Base-by-base conservation (phyloP, 1,140 invertebrate species). In the Tyrophagus putrescentiae region DNA sequence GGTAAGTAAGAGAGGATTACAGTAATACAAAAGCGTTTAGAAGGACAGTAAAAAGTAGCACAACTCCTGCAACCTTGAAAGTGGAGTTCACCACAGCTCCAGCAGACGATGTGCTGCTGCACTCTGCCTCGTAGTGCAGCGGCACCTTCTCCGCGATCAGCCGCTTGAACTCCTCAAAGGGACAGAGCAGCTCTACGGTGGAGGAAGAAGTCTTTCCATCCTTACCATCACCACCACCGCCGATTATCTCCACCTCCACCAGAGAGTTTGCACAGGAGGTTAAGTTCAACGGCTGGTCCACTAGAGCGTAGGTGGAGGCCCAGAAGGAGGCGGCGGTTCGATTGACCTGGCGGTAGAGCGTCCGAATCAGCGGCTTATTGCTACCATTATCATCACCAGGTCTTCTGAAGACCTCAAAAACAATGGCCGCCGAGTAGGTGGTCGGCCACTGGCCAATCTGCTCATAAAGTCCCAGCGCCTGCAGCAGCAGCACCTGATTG, bases 111-210 rank as follows among this genome's bases (percentile, higher is more conserved):
- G 36, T 44, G 23, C 50, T 9, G 31, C 57, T 9, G 31, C 57
- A 53, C 48, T 59, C 44, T 59, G 58, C 42, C 9, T 29, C 48
- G 32, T 45, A 60, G 42, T 32, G 48, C 56, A 48, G 48, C 45
- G 50, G 63, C 34, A 28, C 48, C 60, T 54, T 44, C 16, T 6
- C 64, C 45, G 3, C 52, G 9, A 82, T 80, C 80, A 48, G 45
- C 23, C 6, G 23, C 31, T 48, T 21, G 18, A 48, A 48, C 13
- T 18, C 6, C 31, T 48, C 18, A 48, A 25, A 18, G 18, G 45
- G 31, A 48, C 45, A 48, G 7, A 48, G 21, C 18, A 29, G 31
- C 31, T 48, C 45, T 6, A 21, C 13, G 36, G 45, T n/a, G n/a
- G n/a, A n/a, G n/a, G n/a, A n/a, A n/a, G n/a, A n/a, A n/a, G n/a